These are phyloP conservation scores for Orchesellides sinensis DNA, from an alignment of 2,888 invertebrate genomes.

Conservation along the genomic window DNA sequence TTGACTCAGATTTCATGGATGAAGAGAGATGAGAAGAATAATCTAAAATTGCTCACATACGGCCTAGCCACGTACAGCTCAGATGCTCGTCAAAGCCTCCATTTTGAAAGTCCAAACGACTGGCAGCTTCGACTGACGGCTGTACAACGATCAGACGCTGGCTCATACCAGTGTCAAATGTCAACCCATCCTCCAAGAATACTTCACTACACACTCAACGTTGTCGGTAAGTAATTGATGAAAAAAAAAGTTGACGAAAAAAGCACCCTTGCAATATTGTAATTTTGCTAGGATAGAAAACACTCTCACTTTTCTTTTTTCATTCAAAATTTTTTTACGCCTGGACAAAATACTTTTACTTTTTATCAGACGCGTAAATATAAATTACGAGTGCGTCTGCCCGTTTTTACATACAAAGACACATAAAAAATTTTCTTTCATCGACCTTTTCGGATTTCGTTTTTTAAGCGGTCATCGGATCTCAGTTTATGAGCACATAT, in stretches of 20 bases:
- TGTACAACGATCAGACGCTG: slow-evolving; percentile 76
- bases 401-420: background rate
- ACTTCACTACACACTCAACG: slow-evolving; percentile 73
- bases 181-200: slow-evolving; percentile 76
- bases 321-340: background rate
- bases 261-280: too few species aligned
- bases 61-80: slow-evolving; percentile 76
- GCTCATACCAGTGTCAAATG: slow-evolving; percentile 76
- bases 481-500: slow-evolving; percentile 56
- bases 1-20: slow-evolving; percentile 76
- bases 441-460: slow-evolving; percentile 11
- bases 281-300: background rate
- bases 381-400: background rate
- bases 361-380: background rate
- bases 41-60: slow-evolving; percentile 76
- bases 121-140: slow-evolving; percentile 77
- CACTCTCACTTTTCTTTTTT: slow-evolving; percentile 8
- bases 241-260: background rate
- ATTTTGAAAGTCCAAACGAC: slow-evolving; percentile 76
- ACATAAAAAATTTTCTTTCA: background rate
- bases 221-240: slow-evolving; percentile 64
- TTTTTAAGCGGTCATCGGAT: slow-evolving; percentile 52
- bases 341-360: background rate
- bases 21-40: slow-evolving; percentile 75
- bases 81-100: slow-evolving; percentile 76